Percentiles rank a stretch among this genome's conserved stretches.
Evolutionary conservation across 2,797 vertebrate species (phyloP).

Genomic region (Discoglossus pictus): DNA sequence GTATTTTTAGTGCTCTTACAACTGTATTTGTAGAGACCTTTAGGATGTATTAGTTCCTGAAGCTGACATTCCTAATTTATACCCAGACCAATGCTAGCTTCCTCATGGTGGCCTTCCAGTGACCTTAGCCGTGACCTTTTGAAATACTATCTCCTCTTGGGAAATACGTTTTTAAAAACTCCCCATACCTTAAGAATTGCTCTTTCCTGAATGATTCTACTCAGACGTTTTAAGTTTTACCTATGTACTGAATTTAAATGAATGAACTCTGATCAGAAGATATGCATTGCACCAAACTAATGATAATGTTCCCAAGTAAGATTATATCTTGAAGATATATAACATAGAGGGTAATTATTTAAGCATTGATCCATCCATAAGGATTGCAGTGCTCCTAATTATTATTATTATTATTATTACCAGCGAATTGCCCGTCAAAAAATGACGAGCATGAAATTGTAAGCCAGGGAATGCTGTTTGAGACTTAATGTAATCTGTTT

Average conservation of each 20-base stretch:
- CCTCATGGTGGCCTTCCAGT: constrained; percentile 19
- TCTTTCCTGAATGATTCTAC: constrained; percentile 31
- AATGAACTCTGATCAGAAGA: no score
- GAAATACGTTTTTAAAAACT: constrained; percentile 33
- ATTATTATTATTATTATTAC: no score
- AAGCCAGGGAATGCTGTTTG: no score
- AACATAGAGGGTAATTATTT: no score
- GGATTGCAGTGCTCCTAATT: no score
- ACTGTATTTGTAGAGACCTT: neutral
- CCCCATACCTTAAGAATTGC: constrained; percentile 17
- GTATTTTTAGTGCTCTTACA: neutral
- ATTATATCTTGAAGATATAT: no score
- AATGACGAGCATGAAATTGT: no score
- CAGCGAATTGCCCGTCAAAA: no score
- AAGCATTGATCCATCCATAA: no score
- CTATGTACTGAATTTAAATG: constrained; percentile 21
- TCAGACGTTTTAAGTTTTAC: neutral
- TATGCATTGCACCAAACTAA: no score
- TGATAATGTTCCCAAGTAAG: no score
- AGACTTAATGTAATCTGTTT: no score
- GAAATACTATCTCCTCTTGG: constrained; percentile 39
- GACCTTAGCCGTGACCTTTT: constrained; percentile 39
- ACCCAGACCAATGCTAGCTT: constrained; percentile 9
- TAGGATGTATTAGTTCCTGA: constrained; percentile 12
- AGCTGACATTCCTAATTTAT: constrained; percentile 22